phyloP scores from a whole-genome alignment of 1,140 invertebrate genomes.

The Batillaria attramentaria region DNA sequence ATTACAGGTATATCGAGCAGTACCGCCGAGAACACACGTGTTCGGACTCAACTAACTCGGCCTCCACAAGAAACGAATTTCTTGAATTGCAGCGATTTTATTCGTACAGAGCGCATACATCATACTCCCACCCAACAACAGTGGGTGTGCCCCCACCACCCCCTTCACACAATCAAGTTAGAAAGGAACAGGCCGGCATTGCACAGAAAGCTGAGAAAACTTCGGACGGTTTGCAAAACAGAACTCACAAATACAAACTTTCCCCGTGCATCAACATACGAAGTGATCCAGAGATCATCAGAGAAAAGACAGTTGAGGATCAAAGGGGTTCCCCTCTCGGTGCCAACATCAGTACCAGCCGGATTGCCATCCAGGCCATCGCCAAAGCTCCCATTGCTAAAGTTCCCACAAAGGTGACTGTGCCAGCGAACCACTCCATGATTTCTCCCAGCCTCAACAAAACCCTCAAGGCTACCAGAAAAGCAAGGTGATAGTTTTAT shows the following conservation, averaged over 20 bases:
- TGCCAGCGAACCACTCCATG: not conserved
- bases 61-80: constrained; percentile 29
- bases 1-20: constrained; percentile 62
- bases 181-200: not conserved
- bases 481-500: constrained; percentile 14
- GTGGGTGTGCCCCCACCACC: constrained; percentile 6
- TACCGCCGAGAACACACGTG: constrained; percentile 60
- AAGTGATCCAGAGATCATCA: not conserved
- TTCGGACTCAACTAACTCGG: constrained; percentile 27
- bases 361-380: constrained; percentile 5
- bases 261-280: constrained; percentile 9
- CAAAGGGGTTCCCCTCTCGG: constrained; percentile 6
- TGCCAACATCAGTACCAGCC: constrained; percentile 7
- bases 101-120: constrained; percentile 11
- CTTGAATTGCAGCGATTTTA: constrained; percentile 28
- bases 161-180: not conserved
- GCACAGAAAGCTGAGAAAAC: too few species aligned
- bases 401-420: constrained; percentile 10
- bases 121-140: constrained; percentile 6
- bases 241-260: constrained; percentile 12
- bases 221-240: too few species aligned
- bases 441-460: constrained; percentile 12
- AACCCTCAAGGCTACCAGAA: constrained; percentile 3
- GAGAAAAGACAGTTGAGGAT: constrained; percentile 3
- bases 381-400: constrained; percentile 15